Evolutionary conservation across 2,888 invertebrate species (phyloP), one percentile per base, ranked within the genome.

Genomic region (Rhorus exstirpatorius): DNA sequence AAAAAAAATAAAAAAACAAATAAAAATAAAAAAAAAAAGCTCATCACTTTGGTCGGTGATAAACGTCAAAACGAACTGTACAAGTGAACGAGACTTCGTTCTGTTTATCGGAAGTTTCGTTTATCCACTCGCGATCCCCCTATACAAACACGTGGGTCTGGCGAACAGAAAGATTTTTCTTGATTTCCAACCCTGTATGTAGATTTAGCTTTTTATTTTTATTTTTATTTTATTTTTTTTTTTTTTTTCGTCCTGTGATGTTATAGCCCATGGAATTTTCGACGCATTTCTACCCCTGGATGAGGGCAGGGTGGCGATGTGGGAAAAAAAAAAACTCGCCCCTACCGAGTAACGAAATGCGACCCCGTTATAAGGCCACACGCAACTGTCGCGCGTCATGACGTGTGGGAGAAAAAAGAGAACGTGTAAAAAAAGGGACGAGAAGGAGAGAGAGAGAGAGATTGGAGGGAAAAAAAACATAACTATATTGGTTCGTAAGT

Each of bases 301-400:
- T 46, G 26, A n/a, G n/a, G 41, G 21, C 3, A 6, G 31, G 24
- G 35, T 19, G 14, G 46, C 24, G 19, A 12, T 1, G 17, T 8
- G n/a, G 3, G 3, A 6, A 1, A 19, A 1, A n/a, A 49, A 63
- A 60, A 63, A 51, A 8, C 14, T 21, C 19, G 24, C 51, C 26
- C 17, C 53, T 26, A 19, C 24, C 55, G 46, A 65, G 81, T 75
- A 82, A 79, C 82, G 82, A 82, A 82, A 82, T 79, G 79, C 71
- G 79, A 79, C 70, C 71, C 79, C 51, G 71, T 79, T 78, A 21
- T 55, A 72, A 60, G 21, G 72, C 26, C 68, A 65, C 81, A 78
- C 82, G 82, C 82, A 71, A 79, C 75, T 51, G 65, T 71, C 79
- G 79, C 71, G 82, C 82, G 82, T 79, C 79, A 82, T 75, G 78